These are phyloP conservation scores for Lasiurus cinereus DNA, from an alignment of 2,113 vertebrate species.

Conservation along the genomic window DNA sequence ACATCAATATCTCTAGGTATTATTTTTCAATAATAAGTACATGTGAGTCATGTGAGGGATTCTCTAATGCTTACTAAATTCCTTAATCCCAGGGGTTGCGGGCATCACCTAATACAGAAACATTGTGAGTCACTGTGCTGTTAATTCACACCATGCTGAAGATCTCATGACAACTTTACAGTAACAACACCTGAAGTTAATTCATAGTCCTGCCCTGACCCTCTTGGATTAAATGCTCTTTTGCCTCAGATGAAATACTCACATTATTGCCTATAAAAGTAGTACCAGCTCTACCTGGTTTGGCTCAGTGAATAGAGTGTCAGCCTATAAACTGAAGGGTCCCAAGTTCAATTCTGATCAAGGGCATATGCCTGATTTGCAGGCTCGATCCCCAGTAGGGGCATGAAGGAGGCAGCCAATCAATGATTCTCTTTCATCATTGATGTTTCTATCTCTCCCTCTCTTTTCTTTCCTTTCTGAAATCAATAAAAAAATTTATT, in stretches of 20 bases:
- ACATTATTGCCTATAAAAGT: background rate
- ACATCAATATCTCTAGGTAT: slow-evolving; percentile 27
- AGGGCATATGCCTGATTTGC: too few species aligned
- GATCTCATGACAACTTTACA: background rate
- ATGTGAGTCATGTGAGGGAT: fast-evolving
- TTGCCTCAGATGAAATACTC: background rate
- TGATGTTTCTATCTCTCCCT: too few species aligned
- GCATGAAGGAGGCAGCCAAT: too few species aligned
- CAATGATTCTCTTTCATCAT: too few species aligned
- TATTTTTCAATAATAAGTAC: slow-evolving; percentile 41
- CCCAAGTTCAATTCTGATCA: too few species aligned
- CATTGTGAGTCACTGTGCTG: background rate
- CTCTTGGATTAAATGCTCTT: background rate
- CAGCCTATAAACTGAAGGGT: too few species aligned
- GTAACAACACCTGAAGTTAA: background rate
- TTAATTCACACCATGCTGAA: background rate
- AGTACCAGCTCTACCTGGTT: too few species aligned
- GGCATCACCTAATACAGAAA: background rate
- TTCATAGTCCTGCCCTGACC: background rate
- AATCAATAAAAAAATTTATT: too few species aligned
- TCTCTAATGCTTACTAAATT: background rate
- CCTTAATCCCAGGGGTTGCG: fast-evolving
- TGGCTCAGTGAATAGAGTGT: too few species aligned
- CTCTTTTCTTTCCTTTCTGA: too few species aligned
- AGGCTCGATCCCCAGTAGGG: too few species aligned